Percentiles rank a stretch among this genome's conserved stretches.
phyloP scores from a whole-genome alignment of 2,113 vertebrate genomes.

The Aphyosemion australe region DNA sequence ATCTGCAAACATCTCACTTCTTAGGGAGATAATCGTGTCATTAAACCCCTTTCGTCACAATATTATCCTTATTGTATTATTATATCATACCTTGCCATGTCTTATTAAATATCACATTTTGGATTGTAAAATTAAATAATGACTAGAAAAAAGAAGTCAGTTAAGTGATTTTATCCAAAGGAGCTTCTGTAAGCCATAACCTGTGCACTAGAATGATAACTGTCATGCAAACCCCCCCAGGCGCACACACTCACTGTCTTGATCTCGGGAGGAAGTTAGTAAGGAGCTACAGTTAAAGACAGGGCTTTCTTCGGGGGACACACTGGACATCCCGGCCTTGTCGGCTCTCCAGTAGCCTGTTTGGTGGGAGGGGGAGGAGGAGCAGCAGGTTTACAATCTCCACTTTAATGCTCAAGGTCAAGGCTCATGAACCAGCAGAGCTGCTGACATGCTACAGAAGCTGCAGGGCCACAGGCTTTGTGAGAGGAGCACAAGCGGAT shows the following conservation, averaged over 20 bases:
- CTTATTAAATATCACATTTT: not conserved
- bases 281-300: slow-evolving; percentile 94
- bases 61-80: too few relatives aligned
- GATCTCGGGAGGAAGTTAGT: slow-evolving; percentile 92
- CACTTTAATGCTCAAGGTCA: slow-evolving; percentile 40
- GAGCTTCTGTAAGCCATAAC: slow-evolving; percentile 21
- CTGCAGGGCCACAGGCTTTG: slow-evolving; percentile 1
- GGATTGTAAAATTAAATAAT: not conserved
- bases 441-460: slow-evolving; percentile 20
- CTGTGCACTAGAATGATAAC: too few relatives aligned
- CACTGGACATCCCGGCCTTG: slow-evolving; percentile 89
- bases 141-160: too few relatives aligned
- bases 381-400: slow-evolving; percentile 62
- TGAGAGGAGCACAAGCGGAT: slow-evolving; percentile 25
- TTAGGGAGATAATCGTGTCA: not conserved
- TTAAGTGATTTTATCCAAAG: slow-evolving; percentile 19
- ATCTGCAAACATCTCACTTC: not conserved
- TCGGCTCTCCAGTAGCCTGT: slow-evolving; percentile 99
- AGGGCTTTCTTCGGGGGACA: slow-evolving; percentile 88
- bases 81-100: not conserved
- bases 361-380: slow-evolving; percentile 73
- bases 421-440: slow-evolving; percentile 31
- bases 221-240: too few relatives aligned
- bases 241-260: slow-evolving; percentile 96
- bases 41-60: too few relatives aligned